Evolutionary conservation across 2,113 vertebrate genomes (phyloP).

Genomic region (Sceloporus tristichus): DNA sequence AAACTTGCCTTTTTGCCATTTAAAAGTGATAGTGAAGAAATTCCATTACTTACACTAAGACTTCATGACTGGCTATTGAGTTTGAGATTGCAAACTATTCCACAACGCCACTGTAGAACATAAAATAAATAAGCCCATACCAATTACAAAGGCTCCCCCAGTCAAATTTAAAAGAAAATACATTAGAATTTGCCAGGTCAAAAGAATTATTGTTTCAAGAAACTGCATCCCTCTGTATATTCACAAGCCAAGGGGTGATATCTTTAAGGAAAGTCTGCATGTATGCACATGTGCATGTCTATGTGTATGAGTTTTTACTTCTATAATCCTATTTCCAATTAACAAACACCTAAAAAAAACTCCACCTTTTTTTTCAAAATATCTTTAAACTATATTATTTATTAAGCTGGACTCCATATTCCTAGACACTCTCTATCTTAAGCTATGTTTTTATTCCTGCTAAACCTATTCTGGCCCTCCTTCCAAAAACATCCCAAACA

Average conservation of each 20-base stretch:
- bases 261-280: background rate
- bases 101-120: no score
- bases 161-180: background rate
- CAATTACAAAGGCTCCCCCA: rapidly evolving
- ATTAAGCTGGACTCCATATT: rapidly evolving
- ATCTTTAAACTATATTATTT: background rate
- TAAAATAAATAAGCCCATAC: background rate
- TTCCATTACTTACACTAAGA: background rate
- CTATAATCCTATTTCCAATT: background rate
- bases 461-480: background rate
- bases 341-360: background rate
- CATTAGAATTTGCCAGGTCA: background rate
- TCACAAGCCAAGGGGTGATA: background rate
- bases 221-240: background rate
- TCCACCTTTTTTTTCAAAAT: background rate
- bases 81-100: background rate
- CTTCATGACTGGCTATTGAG: background rate
- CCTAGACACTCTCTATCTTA: background rate
- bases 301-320: background rate
- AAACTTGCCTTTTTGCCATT: no score
- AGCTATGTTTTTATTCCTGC: background rate
- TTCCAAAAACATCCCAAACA: background rate
- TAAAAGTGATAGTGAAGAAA: background rate
- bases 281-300: background rate
- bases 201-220: background rate